Conservation (phyloP, 1,140 invertebrate genomes). For the Zaprionus ornatus region DNA sequence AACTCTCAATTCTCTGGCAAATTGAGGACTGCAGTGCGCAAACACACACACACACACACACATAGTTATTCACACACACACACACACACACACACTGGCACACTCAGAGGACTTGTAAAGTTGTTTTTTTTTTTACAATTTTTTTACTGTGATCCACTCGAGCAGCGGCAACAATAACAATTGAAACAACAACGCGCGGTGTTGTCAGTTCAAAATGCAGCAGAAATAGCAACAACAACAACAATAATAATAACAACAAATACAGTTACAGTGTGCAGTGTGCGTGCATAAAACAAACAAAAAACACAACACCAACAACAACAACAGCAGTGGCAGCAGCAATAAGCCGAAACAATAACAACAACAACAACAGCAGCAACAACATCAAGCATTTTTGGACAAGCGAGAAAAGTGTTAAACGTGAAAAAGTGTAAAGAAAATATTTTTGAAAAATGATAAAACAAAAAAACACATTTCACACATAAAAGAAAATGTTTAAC, state of each 20-base stretch:
- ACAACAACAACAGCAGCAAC: conserved; percentile 26
- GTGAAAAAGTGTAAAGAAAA: neutral
- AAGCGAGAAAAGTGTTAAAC: conserved; percentile 13
- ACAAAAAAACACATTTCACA: neutral
- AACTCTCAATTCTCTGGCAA: conserved; percentile 37
- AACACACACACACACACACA: conserved; percentile 15
- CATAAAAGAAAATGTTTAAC: neutral
- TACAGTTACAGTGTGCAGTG: conserved; percentile 48
- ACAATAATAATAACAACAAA: neutral
- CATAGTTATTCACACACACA: conserved; percentile 3
- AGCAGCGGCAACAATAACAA: conserved; percentile 25
- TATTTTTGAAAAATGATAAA: neutral
- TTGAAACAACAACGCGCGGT: conserved; percentile 64
- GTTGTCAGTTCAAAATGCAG: conserved; percentile 60
- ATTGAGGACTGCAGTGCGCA: conserved; percentile 31
- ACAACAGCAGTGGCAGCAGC: conserved; percentile 40
- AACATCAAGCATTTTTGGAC: neutral
- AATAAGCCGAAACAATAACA: conserved; percentile 50
- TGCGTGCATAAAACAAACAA: conserved; percentile 53
- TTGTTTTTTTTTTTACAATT: conserved; percentile 60
- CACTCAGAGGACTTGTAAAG: conserved; percentile 11
- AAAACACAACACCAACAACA: conserved; percentile 29
- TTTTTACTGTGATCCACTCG: conserved; percentile 64
- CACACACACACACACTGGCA: conserved; percentile 18
- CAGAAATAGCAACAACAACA: conserved; percentile 10